Evolutionary conservation across 2,888 invertebrate species (phyloP).

Genomic region (Exephanes ischioxanthus): DNA sequence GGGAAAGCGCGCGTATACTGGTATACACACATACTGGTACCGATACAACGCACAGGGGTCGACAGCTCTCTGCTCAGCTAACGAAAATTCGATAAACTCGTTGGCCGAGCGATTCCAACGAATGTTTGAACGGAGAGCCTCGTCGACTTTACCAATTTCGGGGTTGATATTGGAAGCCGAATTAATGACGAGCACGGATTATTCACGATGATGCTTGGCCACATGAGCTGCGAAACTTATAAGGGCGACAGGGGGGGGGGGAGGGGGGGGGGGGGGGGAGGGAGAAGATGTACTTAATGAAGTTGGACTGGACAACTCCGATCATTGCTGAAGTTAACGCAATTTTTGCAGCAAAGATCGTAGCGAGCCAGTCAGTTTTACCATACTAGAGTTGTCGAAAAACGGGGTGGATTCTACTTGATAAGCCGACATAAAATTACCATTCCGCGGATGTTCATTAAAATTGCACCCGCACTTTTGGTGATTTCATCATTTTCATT

Average conservation of each 20-base stretch:
- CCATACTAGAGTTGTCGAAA: neutral
- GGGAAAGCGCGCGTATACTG: slow-evolving; percentile 15
- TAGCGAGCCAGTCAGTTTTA: neutral
- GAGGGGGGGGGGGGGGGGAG: neutral
- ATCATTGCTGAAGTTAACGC: neutral
- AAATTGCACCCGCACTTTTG: slow-evolving; percentile 10
- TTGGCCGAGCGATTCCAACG: slow-evolving; percentile 15
- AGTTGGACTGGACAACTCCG: neutral
- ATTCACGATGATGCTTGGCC: slow-evolving; percentile 54
- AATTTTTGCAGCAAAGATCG: neutral
- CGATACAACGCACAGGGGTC: slow-evolving; percentile 19
- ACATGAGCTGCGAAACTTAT: slow-evolving; percentile 4
- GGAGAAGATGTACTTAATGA: neutral
- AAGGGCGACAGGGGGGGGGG: neutral
- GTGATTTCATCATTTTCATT: slow-evolving; percentile 43
- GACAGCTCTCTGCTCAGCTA: slow-evolving; percentile 29
- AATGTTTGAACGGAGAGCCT: slow-evolving; percentile 27
- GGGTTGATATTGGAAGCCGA: slow-evolving; percentile 51
- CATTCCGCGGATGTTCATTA: neutral
- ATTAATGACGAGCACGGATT: slow-evolving; percentile 62
- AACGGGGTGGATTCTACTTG: neutral
- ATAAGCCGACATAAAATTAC: neutral
- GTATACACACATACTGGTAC: slow-evolving; percentile 14
- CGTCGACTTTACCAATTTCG: slow-evolving; percentile 57
- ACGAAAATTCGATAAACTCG: slow-evolving; percentile 65